phyloP scores from a whole-genome alignment of 2,797 vertebrate species.

The Sitta carolinensis region DNA sequence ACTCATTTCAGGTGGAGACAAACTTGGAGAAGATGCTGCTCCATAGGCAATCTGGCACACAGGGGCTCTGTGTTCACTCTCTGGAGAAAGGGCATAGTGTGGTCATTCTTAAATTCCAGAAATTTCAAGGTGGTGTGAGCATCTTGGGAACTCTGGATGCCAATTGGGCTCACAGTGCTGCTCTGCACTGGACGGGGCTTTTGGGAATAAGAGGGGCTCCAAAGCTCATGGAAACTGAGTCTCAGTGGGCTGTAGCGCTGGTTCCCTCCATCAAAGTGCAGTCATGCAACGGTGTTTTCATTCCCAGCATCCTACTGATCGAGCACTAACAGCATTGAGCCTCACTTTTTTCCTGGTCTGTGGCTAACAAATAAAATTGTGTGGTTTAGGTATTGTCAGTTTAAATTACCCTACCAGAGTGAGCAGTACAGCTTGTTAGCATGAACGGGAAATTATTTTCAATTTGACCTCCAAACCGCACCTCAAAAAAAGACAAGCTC shows the following conservation, averaged over 20 bases:
- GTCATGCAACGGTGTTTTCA: background rate
- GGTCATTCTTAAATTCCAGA: background rate
- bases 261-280: background rate
- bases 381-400: background rate
- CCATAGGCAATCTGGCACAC: accelerated
- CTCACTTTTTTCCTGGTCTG: background rate
- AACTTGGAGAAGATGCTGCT: background rate
- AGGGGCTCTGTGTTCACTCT: background rate
- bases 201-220: background rate
- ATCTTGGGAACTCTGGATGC: background rate
- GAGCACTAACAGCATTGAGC: accelerated
- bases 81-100: background rate
- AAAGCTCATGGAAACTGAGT: background rate
- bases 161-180: background rate
- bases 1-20: background rate
- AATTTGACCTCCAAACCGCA: background rate
- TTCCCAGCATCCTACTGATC: background rate
- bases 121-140: background rate
- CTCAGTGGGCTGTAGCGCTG: background rate
- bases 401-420: background rate
- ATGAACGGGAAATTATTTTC: background rate
- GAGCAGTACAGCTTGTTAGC: background rate
- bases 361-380: background rate
- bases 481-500: background rate
- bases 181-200: background rate